These are phyloP conservation scores for human (Homo sapiens) DNA, from an alignment of 2,113 vertebrate species.

Conservation along the genomic window DNA sequence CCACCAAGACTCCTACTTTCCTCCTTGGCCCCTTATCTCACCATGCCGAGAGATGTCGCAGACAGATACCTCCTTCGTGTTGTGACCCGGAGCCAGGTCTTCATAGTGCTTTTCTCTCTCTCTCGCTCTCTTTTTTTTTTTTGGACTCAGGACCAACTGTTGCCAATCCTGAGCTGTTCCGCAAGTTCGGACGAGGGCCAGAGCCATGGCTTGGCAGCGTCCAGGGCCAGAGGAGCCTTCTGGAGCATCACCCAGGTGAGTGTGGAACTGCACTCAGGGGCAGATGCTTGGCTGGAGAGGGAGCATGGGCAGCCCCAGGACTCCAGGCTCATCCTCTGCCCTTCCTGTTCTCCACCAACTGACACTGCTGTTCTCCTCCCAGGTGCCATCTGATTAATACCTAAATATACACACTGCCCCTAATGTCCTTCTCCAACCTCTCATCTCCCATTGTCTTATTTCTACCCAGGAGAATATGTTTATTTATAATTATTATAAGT, in stretches of 20 bases:
- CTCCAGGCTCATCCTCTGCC: not conserved
- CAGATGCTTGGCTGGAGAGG: not conserved
- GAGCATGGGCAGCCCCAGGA: not conserved
- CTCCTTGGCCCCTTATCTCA: not conserved
- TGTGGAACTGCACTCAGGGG: not conserved
- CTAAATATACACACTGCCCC: not conserved
- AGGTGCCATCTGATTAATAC: not conserved
- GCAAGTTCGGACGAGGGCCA: conserved; percentile 9
- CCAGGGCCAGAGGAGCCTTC: not conserved
- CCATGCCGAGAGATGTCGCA: not conserved
- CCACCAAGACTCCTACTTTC: not conserved
- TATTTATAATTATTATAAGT: not conserved
- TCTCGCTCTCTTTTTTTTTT: too few species aligned
- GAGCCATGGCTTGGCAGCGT: conserved; percentile 30
- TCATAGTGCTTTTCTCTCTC: not conserved
- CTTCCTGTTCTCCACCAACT: not conserved
- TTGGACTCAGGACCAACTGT: not conserved
- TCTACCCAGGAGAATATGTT: not conserved
- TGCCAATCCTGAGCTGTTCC: not conserved
- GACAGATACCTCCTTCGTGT: not conserved
- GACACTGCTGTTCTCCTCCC: too few species aligned
- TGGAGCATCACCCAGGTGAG: conserved; percentile 12
- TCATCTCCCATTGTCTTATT: not conserved
- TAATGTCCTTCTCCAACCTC: accelerated
- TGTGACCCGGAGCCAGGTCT: not conserved